A percentile compares a stretch with the other conserved stretches of the same genome.
phyloP scores from a whole-genome alignment of 2,888 invertebrate genomes.

The Cenopis cana region DNA sequence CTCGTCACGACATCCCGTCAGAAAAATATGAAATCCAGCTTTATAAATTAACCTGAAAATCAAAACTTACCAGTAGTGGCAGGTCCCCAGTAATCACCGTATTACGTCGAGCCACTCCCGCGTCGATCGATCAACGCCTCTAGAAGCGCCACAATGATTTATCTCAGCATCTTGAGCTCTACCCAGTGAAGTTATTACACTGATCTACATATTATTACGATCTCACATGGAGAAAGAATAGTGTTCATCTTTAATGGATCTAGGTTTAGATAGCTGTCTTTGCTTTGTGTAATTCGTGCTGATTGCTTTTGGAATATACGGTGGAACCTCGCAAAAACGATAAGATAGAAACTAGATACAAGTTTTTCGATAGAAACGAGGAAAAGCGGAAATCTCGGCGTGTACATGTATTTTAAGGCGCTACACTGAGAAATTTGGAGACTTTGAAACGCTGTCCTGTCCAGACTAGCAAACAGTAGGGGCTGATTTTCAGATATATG shows the following conservation, averaged over 20 bases:
- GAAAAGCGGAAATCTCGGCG: no score
- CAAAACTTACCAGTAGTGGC: background rate
- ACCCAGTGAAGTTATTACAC: constrained; percentile 69
- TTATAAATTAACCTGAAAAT: background rate
- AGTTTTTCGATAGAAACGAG: no score
- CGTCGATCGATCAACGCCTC: constrained; percentile 12
- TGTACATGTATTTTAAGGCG: no score
- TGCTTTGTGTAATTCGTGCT: background rate
- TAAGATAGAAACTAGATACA: no score
- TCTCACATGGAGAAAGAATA: constrained; percentile 24
- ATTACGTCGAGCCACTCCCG: background rate
- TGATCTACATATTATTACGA: constrained; percentile 66
- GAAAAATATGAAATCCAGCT: no score
- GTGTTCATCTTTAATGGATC: background rate
- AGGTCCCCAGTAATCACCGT: background rate
- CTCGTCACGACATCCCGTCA: no score
- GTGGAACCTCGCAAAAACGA: no score
- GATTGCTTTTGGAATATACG: no score
- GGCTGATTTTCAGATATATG: no score
- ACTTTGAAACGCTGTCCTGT: no score
- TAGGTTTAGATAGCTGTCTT: background rate
- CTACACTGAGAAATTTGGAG: no score
- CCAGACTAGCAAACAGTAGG: no score
- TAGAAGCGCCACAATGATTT: constrained; percentile 15
- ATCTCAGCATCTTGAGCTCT: constrained; percentile 3